These are phyloP conservation scores for Alitta virens DNA, from an alignment of 2,888 invertebrate species.

Conservation along the genomic window DNA sequence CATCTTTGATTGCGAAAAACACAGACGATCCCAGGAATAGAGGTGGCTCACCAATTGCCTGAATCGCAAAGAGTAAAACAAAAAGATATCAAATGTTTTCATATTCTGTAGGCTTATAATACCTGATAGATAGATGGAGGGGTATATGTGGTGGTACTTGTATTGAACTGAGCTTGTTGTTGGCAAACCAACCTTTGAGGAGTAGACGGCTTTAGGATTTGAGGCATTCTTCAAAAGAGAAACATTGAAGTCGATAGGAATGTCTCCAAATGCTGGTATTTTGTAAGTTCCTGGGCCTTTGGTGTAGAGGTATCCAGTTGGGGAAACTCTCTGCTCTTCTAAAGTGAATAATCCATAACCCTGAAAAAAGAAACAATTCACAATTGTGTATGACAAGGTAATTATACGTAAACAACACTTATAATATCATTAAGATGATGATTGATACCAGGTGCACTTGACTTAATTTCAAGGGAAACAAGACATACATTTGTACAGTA, in stretches of 20 bases:
- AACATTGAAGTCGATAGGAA: constrained; percentile 89
- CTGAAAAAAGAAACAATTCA: too few species aligned
- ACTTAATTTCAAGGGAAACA: too few species aligned
- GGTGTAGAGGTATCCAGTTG: constrained; percentile 77
- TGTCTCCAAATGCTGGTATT: constrained; percentile 87
- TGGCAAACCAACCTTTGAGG: constrained; percentile 75
- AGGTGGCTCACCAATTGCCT: constrained; percentile 96
- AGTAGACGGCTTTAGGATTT: constrained; percentile 88
- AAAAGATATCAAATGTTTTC: neutral
- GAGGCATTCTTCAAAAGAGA: constrained; percentile 84
- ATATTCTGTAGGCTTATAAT: neutral
- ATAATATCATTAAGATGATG: too few species aligned
- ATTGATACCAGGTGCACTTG: too few species aligned
- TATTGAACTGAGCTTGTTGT: too few species aligned
- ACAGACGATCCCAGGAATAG: constrained; percentile 83
- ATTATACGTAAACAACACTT: too few species aligned
- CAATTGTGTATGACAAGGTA: too few species aligned
- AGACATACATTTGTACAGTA: too few species aligned
- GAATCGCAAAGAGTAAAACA: constrained; percentile 36
- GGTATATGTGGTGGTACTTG: too few species aligned
- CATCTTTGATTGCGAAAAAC: constrained; percentile 83
- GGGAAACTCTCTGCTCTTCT: constrained; percentile 85
- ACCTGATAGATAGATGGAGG: too few species aligned
- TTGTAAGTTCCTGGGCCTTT: constrained; percentile 92
- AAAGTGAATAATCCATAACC: constrained; percentile 89